These are phyloP conservation scores for Lutjanus erythropterus DNA, from an alignment of 2,113 vertebrate species.

Conservation along the genomic window DNA sequence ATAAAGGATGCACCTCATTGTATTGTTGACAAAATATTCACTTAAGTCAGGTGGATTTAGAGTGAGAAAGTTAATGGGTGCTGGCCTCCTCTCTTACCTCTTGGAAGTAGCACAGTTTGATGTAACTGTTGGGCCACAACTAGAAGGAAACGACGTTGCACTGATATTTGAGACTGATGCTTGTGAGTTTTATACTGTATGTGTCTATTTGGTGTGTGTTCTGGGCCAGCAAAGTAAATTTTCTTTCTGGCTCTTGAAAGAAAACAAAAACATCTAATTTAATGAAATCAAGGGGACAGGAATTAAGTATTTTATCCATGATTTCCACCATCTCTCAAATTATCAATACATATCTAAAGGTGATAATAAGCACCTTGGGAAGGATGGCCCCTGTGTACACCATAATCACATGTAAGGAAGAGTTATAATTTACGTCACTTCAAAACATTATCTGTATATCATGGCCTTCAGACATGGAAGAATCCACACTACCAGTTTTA, in stretches of 20 bases:
- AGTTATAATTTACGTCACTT: neutral
- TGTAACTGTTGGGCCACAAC: conserved; percentile 12
- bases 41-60: conserved; percentile 40
- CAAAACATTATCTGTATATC: conserved; percentile 14
- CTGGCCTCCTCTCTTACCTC: conserved; percentile 35
- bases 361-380: neutral
- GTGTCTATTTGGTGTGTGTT: conserved; percentile 39
- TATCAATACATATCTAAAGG: neutral
- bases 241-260: neutral
- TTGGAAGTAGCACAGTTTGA: conserved; percentile 30
- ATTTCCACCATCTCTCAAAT: neutral
- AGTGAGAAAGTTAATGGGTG: conserved; percentile 35
- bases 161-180: neutral
- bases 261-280: neutral
- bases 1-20: conserved; percentile 21
- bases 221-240: neutral
- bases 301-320: neutral
- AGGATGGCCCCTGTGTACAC: neutral
- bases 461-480: conserved; percentile 42
- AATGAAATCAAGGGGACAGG: conserved; percentile 9
- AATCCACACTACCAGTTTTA: conserved; percentile 14
- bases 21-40: conserved; percentile 47
- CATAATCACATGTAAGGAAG: neutral
- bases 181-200: conserved; percentile 37
- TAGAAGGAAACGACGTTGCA: conserved; percentile 17